Evolutionary conservation across 2,888 invertebrate genomes (phyloP), one percentile per base, ranked within the genome.

Genomic region (Eristalis intricaria): DNA sequence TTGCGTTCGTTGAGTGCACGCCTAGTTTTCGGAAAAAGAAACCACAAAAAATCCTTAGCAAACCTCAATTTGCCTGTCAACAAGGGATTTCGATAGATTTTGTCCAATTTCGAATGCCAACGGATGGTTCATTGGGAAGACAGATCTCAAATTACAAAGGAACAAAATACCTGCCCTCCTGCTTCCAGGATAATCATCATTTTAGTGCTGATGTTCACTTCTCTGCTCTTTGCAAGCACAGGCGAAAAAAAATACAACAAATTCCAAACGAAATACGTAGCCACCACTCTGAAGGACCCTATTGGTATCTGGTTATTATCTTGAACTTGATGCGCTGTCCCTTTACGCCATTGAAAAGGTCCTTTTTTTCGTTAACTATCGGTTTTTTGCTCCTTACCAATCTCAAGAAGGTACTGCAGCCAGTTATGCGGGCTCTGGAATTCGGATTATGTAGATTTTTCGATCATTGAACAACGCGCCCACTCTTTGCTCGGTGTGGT

Each of bases 391-490:
- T 84, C 60, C 77, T 77, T 60, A 86, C 64, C 74, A 69, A 74
- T 65, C 74, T 86, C 3, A 66, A 82, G 74, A 26, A 82, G 85
- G 74, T 78, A 73, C 58, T 74, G 65, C 73, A 82, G 86, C 70
- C 73, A 87, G 79, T 79, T 79, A 87, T 87, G 84, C 87, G 87
- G 87, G 87, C 79, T 64, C 76, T 87, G 87, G 87, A 87, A 87
- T 87, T 87, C 56, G 76, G 87, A 87, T 87, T 87, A 87, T 87
- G 87, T 87, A 87, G 87, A 87, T 87, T 87, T 75, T 79, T 56
- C 50, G 74, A 61, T 73, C 74, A 77, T 68, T 73, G 68, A 76
- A 69, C 60, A 74, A 65, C 79, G 79, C 71, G 70, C 43, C 75
- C 61, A 56, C 60, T 82, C 50, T 29, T 69, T 66, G 23, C 26